A percentile compares a stretch with the other conserved stretches of the same genome.
Conservation (phyloP, 2,888 invertebrate species). For the Oscheius sp. region DNA sequence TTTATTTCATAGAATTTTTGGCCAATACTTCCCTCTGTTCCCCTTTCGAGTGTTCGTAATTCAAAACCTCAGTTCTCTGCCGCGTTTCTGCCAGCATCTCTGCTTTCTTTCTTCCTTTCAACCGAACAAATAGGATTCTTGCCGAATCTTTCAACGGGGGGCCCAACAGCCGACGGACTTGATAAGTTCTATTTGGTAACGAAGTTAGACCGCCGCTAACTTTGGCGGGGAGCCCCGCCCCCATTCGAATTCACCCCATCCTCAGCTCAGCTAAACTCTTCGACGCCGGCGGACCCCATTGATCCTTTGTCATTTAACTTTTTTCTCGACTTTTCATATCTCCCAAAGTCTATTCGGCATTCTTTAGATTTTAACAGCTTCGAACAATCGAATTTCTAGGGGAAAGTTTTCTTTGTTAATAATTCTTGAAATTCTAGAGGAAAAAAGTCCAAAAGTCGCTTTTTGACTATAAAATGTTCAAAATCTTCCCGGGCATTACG, state of each 20-base stretch:
- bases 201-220: conserved; percentile 30
- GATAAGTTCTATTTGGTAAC: conserved; percentile 34
- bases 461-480: too few relatives aligned
- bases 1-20: too few relatives aligned
- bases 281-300: conserved; percentile 1
- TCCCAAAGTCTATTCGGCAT: too few relatives aligned
- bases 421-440: too few relatives aligned
- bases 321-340: too few relatives aligned
- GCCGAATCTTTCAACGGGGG: not conserved
- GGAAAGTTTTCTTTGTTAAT: too few relatives aligned
- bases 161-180: not conserved
- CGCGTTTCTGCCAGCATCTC: not conserved
- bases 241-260: conserved; percentile 20
- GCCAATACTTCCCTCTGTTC: not conserved
- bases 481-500: too few relatives aligned
- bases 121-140: conserved; percentile 18
- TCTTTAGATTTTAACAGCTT: too few relatives aligned
- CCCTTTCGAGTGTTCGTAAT: not conserved
- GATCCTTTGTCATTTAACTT: not conserved
- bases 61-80: not conserved
- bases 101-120: not conserved
- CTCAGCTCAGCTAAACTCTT: conserved; percentile 15
- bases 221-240: conserved; percentile 8
- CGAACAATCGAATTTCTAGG: too few relatives aligned
- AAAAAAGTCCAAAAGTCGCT: too few relatives aligned